phyloP scores from a whole-genome alignment of 2,797 vertebrate species.

The Darevskia mixta region DNA sequence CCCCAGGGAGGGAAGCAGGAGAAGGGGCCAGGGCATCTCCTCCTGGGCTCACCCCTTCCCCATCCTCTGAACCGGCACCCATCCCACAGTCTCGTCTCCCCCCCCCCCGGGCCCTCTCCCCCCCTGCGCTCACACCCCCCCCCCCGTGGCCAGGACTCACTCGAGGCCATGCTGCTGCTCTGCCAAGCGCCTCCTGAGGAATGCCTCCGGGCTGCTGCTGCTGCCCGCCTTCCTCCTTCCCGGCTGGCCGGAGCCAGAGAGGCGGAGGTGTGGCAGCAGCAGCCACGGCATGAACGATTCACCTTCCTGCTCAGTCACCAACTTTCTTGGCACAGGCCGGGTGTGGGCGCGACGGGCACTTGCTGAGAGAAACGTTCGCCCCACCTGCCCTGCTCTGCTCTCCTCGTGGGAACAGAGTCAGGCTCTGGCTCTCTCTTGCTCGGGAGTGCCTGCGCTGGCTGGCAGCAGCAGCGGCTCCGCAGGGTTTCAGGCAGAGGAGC shows the following conservation, averaged over 20 bases:
- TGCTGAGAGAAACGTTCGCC: not conserved
- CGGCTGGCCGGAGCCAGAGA: not conserved
- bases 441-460: no score
- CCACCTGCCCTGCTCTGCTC: not conserved
- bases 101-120: no score
- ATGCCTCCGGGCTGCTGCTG: slow-evolving; percentile 3
- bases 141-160: not conserved
- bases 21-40: not conserved
- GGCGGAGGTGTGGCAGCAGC: slow-evolving; percentile 21
- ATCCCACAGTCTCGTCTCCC: no score
- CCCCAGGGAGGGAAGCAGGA: not conserved
- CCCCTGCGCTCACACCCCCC: no score
- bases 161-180: not conserved
- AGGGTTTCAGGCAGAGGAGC: not conserved
- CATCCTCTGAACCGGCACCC: not conserved
- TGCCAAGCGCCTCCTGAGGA: not conserved
- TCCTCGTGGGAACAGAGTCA: no score
- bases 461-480: not conserved
- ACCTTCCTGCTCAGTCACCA: slow-evolving; percentile 62
- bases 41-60: not conserved
- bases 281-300: not conserved
- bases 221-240: not conserved
- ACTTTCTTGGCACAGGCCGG: slow-evolving; percentile 64
- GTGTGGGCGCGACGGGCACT: not conserved
- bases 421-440: no score